Conservation (phyloP, 2,888 invertebrate genomes). For the Scaptomyza parva region DNA sequence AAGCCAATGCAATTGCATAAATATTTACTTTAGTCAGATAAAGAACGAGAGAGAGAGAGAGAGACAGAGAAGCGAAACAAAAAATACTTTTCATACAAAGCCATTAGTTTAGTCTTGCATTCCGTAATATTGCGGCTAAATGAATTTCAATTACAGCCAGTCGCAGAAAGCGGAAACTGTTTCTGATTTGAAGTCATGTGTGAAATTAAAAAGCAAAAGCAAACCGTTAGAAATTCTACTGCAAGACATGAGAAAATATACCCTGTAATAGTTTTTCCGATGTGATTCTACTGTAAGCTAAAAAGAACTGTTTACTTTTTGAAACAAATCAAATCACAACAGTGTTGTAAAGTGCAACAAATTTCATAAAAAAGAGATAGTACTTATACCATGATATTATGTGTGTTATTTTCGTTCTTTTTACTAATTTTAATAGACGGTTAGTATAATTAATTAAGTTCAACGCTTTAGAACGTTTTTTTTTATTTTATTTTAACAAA, state of each 20-base stretch:
- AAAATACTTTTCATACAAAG: slow-evolving; percentile 4
- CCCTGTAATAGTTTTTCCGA: neutral
- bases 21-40: slow-evolving; percentile 37
- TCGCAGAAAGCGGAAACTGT: slow-evolving; percentile 42
- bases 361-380: too few species aligned
- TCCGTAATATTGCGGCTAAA: slow-evolving; percentile 32
- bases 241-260: slow-evolving; percentile 5
- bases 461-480: slow-evolving; percentile 22
- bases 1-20: slow-evolving; percentile 44
- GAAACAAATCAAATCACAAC: too few species aligned
- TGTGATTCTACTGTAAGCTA: neutral
- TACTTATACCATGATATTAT: too few species aligned
- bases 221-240: slow-evolving; percentile 8
- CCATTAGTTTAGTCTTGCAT: slow-evolving; percentile 18
- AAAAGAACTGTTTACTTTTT: too few species aligned
- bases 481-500: slow-evolving; percentile 19
- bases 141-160: slow-evolving; percentile 52
- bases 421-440: neutral
- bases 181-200: slow-evolving; percentile 62
- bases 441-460: neutral
- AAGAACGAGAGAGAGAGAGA: neutral
- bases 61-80: neutral
- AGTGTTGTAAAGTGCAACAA: too few species aligned
- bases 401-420: neutral
- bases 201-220: slow-evolving; percentile 76